Percentiles rank a stretch among this genome's conserved stretches.
These are phyloP conservation scores for Muntiacus muntjak DNA, from an alignment of 2,113 vertebrate genomes.

Conservation along the genomic window DNA sequence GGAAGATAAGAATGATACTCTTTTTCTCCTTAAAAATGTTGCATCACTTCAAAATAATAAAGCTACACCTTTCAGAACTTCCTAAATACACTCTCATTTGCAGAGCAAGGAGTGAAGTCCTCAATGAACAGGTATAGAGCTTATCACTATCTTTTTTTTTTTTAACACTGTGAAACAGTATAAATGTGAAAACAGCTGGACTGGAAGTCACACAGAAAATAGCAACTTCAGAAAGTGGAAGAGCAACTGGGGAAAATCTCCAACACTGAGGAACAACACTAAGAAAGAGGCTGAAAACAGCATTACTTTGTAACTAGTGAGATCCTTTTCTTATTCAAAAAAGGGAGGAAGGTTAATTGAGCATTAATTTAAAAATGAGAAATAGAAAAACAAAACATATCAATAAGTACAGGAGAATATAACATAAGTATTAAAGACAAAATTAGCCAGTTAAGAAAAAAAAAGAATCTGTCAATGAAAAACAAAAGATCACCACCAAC, in stretches of 20 bases:
- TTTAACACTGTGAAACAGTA: background rate
- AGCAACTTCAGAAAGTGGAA: background rate
- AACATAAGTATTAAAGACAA: background rate
- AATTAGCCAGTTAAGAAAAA: background rate
- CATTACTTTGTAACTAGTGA: background rate
- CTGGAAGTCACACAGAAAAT: background rate
- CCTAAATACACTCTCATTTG: background rate
- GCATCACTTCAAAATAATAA: background rate
- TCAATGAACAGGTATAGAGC: background rate
- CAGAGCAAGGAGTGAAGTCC: background rate
- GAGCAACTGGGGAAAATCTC: background rate
- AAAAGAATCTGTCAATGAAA: background rate
- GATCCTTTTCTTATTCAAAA: background rate
- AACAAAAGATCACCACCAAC: background rate
- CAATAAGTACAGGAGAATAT: background rate
- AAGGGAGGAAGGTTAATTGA: background rate
- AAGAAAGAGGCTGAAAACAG: background rate
- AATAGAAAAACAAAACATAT: background rate
- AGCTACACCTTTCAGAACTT: background rate
- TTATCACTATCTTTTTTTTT: background rate
- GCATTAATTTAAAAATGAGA: background rate
- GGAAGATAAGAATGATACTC: background rate
- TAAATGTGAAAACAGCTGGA: background rate
- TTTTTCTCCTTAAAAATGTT: background rate
- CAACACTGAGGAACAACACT: background rate